A percentile compares a stretch with the other conserved stretches of the same genome.
These are phyloP conservation scores for Miniopterus natalensis DNA, from an alignment of 2,113 vertebrate genomes.

Conservation along the genomic window DNA sequence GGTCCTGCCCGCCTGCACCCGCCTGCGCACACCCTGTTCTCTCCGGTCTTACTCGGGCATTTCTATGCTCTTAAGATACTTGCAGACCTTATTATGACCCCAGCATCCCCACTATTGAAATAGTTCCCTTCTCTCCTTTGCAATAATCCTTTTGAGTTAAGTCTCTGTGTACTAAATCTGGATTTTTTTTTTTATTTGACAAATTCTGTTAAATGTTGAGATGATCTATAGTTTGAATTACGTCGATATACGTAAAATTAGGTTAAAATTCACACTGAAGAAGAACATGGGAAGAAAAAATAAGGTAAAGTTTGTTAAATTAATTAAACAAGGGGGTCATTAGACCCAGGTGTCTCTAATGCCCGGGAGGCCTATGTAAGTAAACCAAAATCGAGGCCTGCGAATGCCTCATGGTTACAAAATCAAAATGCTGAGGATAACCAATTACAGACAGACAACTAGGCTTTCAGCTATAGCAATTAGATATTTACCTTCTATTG, in stretches of 20 bases:
- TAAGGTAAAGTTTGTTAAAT: neutral
- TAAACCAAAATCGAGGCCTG: neutral
- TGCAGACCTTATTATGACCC: neutral
- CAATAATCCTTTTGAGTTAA: neutral
- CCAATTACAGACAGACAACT: neutral
- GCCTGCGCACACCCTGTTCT: neutral
- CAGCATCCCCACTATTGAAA: neutral
- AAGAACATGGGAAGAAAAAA: neutral
- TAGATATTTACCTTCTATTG: neutral
- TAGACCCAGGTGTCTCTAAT: too few species aligned
- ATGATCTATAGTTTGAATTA: neutral
- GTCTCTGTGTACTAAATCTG: neutral
- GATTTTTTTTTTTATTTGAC: neutral
- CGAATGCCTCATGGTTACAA: neutral
- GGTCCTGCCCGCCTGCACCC: neutral
- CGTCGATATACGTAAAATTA: neutral
- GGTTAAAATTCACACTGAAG: neutral
- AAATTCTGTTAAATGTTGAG: neutral
- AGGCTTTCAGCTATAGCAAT: neutral
- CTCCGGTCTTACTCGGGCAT: neutral
- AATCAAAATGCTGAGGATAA: neutral
- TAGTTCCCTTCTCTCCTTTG: neutral
- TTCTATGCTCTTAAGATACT: neutral
- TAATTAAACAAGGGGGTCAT: too few species aligned
- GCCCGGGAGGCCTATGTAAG: too few species aligned